Evolutionary conservation across 2,888 invertebrate genomes (phyloP).

Genomic region (Siphlonurus alternatus): DNA sequence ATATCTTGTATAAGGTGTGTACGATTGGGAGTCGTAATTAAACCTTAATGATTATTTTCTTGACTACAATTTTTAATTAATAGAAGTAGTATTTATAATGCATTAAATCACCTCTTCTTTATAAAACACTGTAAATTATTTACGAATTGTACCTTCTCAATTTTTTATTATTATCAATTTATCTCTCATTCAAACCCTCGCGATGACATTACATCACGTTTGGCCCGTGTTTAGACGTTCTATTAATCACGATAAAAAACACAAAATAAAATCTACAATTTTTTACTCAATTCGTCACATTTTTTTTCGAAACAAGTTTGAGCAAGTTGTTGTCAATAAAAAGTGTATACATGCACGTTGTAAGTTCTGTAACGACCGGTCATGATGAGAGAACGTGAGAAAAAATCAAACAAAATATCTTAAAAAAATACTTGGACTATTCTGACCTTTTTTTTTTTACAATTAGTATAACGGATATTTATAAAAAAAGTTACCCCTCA

Average conservation of each 20-base stretch:
- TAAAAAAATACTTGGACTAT: not conserved
- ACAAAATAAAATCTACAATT: not conserved
- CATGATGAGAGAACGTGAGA: not conserved
- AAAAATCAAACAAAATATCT: not conserved
- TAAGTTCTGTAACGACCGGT: not conserved
- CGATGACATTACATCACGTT: no score
- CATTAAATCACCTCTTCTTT: no score
- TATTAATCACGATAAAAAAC: not conserved
- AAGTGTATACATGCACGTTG: not conserved
- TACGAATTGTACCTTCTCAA: no score
- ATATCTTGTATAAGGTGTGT: no score
- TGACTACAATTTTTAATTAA: no score
- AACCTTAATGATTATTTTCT: no score
- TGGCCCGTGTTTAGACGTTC: not conserved
- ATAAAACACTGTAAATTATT: no score
- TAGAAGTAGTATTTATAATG: no score
- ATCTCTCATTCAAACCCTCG: no score
- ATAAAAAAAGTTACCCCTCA: not conserved
- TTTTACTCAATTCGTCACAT: not conserved
- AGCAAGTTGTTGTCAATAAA: not conserved
- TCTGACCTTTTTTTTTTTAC: not conserved
- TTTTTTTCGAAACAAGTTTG: not conserved
- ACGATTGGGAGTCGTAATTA: no score
- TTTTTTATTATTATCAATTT: no score
- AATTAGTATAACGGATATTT: not conserved